A percentile compares a stretch with the other conserved stretches of the same genome.
phyloP scores from a whole-genome alignment of 2,797 vertebrate species.

The Pogoniulus pusillus region DNA sequence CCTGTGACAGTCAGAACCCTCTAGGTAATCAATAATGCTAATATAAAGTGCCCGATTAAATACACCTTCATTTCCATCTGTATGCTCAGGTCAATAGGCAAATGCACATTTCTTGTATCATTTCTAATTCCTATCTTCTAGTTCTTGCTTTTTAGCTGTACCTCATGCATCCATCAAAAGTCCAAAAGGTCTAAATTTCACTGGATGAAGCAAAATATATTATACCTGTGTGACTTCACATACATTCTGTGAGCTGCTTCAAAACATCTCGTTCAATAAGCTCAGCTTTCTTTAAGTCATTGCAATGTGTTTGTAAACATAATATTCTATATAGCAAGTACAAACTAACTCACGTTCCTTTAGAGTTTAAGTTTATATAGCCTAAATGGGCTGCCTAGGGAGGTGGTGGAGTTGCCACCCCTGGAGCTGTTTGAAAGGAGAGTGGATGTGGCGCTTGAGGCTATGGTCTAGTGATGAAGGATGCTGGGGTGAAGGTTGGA shows the following conservation, averaged over 20 bases:
- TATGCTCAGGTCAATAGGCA: constrained; percentile 50
- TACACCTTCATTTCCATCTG: constrained; percentile 47
- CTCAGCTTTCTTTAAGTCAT: background rate
- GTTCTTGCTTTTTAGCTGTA: constrained; percentile 15
- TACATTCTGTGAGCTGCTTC: background rate
- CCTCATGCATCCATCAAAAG: background rate
- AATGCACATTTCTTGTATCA: constrained; percentile 24
- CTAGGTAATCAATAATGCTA: constrained; percentile 71
- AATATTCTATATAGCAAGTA: background rate
- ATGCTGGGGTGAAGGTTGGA: too few species aligned
- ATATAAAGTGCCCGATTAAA: constrained; percentile 63
- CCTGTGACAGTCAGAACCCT: constrained; percentile 41
- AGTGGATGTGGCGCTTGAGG: too few species aligned
- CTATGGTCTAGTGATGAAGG: too few species aligned
- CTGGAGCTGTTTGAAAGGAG: too few species aligned
- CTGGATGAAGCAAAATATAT: background rate
- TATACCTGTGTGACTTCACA: background rate
- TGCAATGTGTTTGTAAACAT: background rate
- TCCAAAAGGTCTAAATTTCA: constrained; percentile 6
- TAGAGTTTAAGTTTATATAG: background rate
- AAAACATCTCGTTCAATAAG: background rate
- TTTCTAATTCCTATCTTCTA: background rate
- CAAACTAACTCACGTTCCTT: background rate
- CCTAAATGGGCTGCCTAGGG: too few species aligned
- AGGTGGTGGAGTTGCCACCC: too few species aligned